Percentiles rank a stretch among this genome's conserved stretches.
These are phyloP conservation scores for Rana temporaria DNA, from an alignment of 2,113 vertebrate species.

Conservation along the genomic window DNA sequence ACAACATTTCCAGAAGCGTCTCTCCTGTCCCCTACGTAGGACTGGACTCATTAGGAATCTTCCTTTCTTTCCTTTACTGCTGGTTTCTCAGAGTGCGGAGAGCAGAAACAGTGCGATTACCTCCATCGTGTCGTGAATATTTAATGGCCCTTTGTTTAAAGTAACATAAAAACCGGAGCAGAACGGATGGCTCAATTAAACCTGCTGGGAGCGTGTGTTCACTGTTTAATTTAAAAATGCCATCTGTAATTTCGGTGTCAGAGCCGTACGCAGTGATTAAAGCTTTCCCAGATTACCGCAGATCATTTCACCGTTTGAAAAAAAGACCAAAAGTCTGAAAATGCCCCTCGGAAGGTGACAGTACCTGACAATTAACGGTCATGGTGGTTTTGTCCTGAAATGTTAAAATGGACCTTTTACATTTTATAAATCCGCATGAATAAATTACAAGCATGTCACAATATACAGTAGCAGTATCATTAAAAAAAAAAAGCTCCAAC, in stretches of 20 bases:
- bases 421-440: too few relatives aligned
- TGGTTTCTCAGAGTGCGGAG: background rate
- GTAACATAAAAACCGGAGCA: slow-evolving; percentile 74
- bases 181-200: slow-evolving; percentile 77
- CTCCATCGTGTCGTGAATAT: slow-evolving; percentile 58
- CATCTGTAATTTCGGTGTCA: slow-evolving; percentile 82
- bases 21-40: too few relatives aligned
- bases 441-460: too few relatives aligned
- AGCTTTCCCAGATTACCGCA: slow-evolving; percentile 64
- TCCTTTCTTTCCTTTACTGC: background rate
- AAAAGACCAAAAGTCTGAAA: slow-evolving; percentile 67
- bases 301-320: slow-evolving; percentile 76
- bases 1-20: too few relatives aligned
- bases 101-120: slow-evolving; percentile 28
- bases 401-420: background rate
- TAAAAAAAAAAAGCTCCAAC: background rate
- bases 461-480: background rate
- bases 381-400: background rate
- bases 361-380: slow-evolving; percentile 59
- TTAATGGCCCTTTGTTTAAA: slow-evolving; percentile 62
- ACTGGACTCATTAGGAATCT: background rate
- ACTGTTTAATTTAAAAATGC: slow-evolving; percentile 76
- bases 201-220: slow-evolving; percentile 68
- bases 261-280: slow-evolving; percentile 67
- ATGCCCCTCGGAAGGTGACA: slow-evolving; percentile 61